Evolutionary conservation across 1,140 invertebrate species (phyloP).

Genomic region (Bombus breviceps): DNA sequence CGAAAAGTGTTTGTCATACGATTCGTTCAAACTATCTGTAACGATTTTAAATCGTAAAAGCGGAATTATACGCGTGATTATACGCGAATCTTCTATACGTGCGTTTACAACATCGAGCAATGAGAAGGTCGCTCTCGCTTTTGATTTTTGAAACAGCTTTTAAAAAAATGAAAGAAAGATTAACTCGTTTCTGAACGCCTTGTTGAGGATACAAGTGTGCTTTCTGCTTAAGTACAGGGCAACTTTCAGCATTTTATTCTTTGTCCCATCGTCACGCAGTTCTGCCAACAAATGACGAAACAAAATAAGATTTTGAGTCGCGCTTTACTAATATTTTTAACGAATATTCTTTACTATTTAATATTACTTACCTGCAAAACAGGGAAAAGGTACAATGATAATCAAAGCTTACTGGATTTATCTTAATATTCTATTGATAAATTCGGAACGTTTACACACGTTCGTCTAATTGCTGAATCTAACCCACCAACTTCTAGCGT

Average conservation of each 20-base stretch:
- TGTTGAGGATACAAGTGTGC: conserved; percentile 23
- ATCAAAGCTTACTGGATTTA: too few species aligned
- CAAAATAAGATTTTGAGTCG: background rate
- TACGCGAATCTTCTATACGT: background rate
- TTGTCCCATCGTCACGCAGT: too few species aligned
- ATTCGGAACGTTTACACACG: too few species aligned
- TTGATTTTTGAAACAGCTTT: conserved; percentile 3
- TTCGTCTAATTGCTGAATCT: too few species aligned
- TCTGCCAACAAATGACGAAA: background rate
- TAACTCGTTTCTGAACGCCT: conserved; percentile 5
- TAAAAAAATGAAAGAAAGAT: conserved; percentile 22
- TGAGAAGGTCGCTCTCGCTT: background rate
- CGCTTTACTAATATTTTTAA: too few species aligned
- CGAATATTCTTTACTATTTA: too few species aligned
- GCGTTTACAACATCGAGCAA: fast-evolving
- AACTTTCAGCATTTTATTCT: conserved; percentile 11
- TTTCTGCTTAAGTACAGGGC: background rate
- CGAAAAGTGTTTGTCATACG: background rate
- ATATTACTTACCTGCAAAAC: too few species aligned
- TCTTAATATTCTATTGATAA: too few species aligned
- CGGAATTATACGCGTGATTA: background rate
- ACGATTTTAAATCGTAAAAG: background rate
- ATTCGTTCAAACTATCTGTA: background rate
- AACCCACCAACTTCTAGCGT: too few species aligned
- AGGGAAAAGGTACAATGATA: too few species aligned